Evolutionary conservation across 2,113 vertebrate genomes (phyloP).

Genomic region (Sialia sialis): DNA sequence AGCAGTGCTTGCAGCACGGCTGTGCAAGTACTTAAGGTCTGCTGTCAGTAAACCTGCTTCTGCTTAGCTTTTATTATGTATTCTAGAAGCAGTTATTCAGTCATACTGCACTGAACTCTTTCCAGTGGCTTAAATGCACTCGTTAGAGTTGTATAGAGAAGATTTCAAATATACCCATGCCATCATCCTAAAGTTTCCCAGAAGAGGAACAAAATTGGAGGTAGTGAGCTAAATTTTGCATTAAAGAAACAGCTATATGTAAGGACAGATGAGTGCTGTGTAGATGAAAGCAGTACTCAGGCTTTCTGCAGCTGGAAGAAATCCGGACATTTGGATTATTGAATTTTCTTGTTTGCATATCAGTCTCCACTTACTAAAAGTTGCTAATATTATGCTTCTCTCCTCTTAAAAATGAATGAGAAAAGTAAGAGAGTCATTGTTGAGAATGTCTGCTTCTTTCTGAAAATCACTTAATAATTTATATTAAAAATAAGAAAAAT

Average conservation of each 20-base stretch:
- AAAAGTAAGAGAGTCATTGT: neutral
- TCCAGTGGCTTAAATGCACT: neutral
- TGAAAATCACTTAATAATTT: neutral
- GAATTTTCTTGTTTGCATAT: neutral
- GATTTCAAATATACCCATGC: neutral
- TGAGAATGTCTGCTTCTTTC: neutral
- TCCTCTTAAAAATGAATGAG: neutral
- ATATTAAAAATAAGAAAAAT: neutral
- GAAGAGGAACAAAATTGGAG: neutral
- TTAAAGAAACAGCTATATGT: neutral
- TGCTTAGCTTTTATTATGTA: neutral
- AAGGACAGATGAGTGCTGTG: neutral
- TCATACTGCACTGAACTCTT: neutral
- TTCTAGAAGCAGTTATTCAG: neutral
- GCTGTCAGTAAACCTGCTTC: neutral
- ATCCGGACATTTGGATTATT: neutral
- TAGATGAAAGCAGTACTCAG: neutral
- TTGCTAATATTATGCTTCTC: neutral
- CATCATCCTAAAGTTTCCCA: neutral
- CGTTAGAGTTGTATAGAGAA: neutral
- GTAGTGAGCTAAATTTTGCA: neutral
- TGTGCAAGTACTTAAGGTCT: neutral
- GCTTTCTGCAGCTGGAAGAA: neutral
- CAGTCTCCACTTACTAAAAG: neutral
- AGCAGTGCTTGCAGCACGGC: rapidly evolving